Base-by-base conservation (phyloP, 2,888 invertebrate genomes). In the Strigamia crassipes region DNA sequence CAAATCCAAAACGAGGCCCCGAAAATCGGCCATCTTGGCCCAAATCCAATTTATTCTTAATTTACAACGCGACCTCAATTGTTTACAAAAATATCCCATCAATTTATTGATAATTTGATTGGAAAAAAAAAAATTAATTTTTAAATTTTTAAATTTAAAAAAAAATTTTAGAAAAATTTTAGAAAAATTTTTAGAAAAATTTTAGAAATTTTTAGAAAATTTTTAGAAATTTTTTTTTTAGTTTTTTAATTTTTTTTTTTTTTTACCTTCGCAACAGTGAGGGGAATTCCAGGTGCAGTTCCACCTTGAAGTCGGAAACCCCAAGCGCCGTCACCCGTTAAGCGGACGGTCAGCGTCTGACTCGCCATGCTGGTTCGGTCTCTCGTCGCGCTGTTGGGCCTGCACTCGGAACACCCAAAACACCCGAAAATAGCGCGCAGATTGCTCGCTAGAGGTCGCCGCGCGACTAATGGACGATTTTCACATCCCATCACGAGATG, bases 251-350 rank as follows among this genome's bases (percentile, higher is more conserved):
- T 27, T 27, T 27, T 27, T 27, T 27, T 27, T 27, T 18, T 21
- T 15, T 84, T 83, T 84, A 85, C 85, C 83, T 85, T 84, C 2
- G 84, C 82, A 51, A 85, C 84, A 0, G 82, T 83, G 0, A 85
- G 82, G 21, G 83, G 84, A 51, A 82, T 61, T 73, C 82, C 83
- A 15, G 84, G 84, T 27, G 82, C 84, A 12, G 83, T 82, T 34
- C 84, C 84, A 23, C 85, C 85, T 73, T 84, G 82, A 23, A 85
- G 81, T 18, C 85, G 83, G 79, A 85, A 85, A 10, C 85, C 85
- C 85, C 85, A 85, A 6, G 85, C 85, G 27, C 83, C 82, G 6
- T 84, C 85, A 31, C 85, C 85, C 73, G 81, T 83, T 10, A 85
- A 79, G 38, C 83, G 83, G 21, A 85, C 83, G 10, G 83, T 78